Percentiles rank a stretch among this genome's conserved stretches.
Evolutionary conservation across 2,113 vertebrate species (phyloP).

Genomic region (Zeus faber): DNA sequence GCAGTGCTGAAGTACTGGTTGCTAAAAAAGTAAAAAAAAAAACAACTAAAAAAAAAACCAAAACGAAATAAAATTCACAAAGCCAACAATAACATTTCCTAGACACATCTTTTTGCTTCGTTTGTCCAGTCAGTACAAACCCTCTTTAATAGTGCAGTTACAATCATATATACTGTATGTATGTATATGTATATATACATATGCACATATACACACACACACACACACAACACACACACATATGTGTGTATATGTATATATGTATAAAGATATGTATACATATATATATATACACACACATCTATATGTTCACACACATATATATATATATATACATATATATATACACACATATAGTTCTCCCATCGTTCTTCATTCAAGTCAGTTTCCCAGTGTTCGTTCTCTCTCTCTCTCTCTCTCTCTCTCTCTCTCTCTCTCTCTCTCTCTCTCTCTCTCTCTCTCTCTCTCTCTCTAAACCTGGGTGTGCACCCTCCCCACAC

Average conservation of each 20-base stretch:
- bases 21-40: slow-evolving; percentile 78
- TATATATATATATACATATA: no score
- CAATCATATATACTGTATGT: slow-evolving; percentile 59
- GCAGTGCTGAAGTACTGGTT: slow-evolving; percentile 80
- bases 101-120: slow-evolving; percentile 56
- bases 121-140: slow-evolving; percentile 74
- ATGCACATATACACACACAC: no score
- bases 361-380: slow-evolving; percentile 64
- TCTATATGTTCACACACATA: no score
- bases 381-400: slow-evolving; percentile 76
- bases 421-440: not conserved
- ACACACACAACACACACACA: no score
- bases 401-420: no score
- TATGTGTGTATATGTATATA: no score
- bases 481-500: slow-evolving; percentile 70
- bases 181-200: no score
- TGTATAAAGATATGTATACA: not conserved
- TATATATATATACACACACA: no score
- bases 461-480: slow-evolving; percentile 43
- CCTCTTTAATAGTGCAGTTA: slow-evolving; percentile 75
- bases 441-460: no score
- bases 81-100: slow-evolving; percentile 75
- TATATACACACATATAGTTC: no score
- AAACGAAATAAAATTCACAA: slow-evolving; percentile 80
- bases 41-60: slow-evolving; percentile 73